Conservation (phyloP, 1,140 invertebrate species). For the Stenopsyche tienmushanensis region DNA sequence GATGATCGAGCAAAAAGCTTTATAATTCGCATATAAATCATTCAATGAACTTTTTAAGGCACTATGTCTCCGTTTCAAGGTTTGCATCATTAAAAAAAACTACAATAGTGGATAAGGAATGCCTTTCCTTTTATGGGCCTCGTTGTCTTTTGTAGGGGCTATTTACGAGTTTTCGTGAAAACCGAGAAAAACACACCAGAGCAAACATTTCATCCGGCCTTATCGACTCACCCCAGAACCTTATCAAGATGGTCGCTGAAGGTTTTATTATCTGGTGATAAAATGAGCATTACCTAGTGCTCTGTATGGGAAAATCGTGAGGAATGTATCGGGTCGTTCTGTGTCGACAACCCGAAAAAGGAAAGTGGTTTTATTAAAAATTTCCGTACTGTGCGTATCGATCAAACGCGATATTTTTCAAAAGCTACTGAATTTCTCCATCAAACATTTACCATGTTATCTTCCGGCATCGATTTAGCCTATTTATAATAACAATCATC, state of each 20-base stretch:
- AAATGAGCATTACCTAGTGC: slow-evolving; percentile 13
- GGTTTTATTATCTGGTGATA: slow-evolving; percentile 28
- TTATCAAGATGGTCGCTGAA: slow-evolving; percentile 26
- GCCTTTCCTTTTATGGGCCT: not conserved
- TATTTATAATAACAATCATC: too few relatives aligned
- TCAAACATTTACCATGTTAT: too few relatives aligned
- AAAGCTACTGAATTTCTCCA: too few relatives aligned
- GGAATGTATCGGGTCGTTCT: not conserved
- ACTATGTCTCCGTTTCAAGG: not conserved
- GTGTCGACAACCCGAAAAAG: too few relatives aligned
- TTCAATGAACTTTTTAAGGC: too few relatives aligned
- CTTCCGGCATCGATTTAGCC: too few relatives aligned
- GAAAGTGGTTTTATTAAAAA: too few relatives aligned
- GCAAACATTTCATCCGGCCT: slow-evolving; percentile 10
- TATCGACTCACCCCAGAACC: slow-evolving; percentile 5
- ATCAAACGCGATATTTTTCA: too few relatives aligned
- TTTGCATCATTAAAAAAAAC: slow-evolving; percentile 16
- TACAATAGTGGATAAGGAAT: not conserved
- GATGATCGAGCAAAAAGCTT: too few relatives aligned
- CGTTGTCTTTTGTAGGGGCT: not conserved
- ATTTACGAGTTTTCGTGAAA: slow-evolving; percentile 1
- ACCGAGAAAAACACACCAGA: slow-evolving; percentile 14
- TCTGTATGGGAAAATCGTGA: not conserved
- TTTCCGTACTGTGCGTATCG: too few relatives aligned
- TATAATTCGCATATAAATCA: too few relatives aligned